Base-by-base conservation (phyloP, 2,113 vertebrate species). In the Amphiprion ocellaris region DNA sequence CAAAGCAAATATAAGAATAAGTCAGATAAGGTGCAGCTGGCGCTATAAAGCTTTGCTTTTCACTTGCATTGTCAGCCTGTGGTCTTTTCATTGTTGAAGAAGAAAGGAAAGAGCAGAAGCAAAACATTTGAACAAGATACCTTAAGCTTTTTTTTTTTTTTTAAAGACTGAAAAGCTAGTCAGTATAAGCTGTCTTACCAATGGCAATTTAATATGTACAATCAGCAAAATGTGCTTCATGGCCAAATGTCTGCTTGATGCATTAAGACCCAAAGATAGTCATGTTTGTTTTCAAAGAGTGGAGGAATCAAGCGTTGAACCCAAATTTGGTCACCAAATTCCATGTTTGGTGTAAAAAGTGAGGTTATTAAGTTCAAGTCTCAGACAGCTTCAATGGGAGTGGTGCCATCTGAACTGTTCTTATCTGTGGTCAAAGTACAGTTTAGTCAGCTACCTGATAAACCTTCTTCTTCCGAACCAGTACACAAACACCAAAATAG, bases 401-500 rank as follows among this genome's bases (percentile, higher is more conserved):
- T 61, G 80, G 53, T 44, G 1, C 52, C 19, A 14, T 67, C 33
- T 76, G 11, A 64, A 58, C 7, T 39, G 54, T 33, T 79, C 74
- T 90, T 84, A 89, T 88, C 87, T 76, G 65, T 69, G 74, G 54
- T 88, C 80, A 89, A 89, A 90, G 88, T 93, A 44, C 86, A 74
- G 10, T 39, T 67, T 61, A 69, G 69, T 67, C 61, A 55, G 52
- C 61, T 28, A 37, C 47, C 52, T 24, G 19, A 65, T 72, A 72
- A 70, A 30, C 46, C 39, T 39, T 28, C 37, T 23, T 52, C 4
- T 0, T 65, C 63, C 17, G 28, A 66, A 54, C 49, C 30, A 1
- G 24, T 11, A 69, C 68, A 28, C 66, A 76, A 64, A 71, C 54
- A 67, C 63, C 60, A 16, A 70, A 44, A 78, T 66, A 59, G 47